Base-by-base conservation (phyloP, 2,797 vertebrate species). In the Poliocrania exsul region DNA sequence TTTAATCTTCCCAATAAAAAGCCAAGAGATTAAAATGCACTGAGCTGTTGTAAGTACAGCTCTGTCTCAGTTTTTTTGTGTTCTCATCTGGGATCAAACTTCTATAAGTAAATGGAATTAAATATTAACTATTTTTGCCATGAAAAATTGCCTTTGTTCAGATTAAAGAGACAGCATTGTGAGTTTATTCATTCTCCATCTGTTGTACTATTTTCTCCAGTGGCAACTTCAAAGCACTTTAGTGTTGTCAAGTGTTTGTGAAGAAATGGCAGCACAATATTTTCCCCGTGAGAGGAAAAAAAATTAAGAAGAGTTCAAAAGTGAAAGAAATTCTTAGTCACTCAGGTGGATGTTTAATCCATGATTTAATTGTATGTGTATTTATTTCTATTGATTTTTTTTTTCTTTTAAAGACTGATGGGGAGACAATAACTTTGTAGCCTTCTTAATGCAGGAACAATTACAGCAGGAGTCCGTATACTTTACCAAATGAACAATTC, bases 401-500 rank as follows among this genome's bases (percentile, higher is more conserved):
- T 56, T 74, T 50, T 56, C 77, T 81, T 88, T 80, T 38, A 6
- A 97, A 93, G 90, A 73, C 69, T 86, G 57, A 91, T 92, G 54
- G 87, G 92, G 88, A 93, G 92, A 97, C 97, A 97, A 90, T 93
- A 95, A 97, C 81, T 96, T 96, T 70, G 33, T 81, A 96, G 66
- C n/a, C 60, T 84, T 94, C 94, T 94, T 96, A 95, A 86, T 57
- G 89, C 38, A 94, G 85, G 94, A 97, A 93, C 92, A 97, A 96
- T 96, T 97, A 91, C 90, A 97, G 93, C 92, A 94, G 97, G 94
- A 95, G 58, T 61, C 66, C 44, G 28, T 95, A 89, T 97, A 92
- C 92, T 97, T 97, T 94, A 93, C 86, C 35, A 65, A 96, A 95
- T 94, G 97, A 98, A 97, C 95, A 97, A 97, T 96, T 91, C 58